phyloP scores from a whole-genome alignment of 2,113 vertebrate genomes.

The Brachirus orientalis region DNA sequence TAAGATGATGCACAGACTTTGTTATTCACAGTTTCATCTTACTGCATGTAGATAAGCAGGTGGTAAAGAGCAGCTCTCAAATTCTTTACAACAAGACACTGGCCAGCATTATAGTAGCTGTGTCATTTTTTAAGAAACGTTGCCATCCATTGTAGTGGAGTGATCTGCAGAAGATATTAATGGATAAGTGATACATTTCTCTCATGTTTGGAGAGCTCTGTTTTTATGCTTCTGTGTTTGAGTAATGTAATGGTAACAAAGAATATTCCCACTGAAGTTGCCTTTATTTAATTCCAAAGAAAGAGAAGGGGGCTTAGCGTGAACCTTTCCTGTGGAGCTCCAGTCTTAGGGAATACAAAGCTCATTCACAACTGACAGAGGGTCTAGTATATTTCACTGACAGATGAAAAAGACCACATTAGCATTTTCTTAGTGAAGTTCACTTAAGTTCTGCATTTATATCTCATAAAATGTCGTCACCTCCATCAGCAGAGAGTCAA shows the following conservation, averaged over 20 bases:
- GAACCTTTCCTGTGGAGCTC: slow-evolving; percentile 57
- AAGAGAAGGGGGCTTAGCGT: slow-evolving; percentile 59
- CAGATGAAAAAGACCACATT: slow-evolving; percentile 51
- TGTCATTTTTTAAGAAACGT: slow-evolving; percentile 4
- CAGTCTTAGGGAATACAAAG: slow-evolving; percentile 48
- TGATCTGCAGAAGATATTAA: background rate
- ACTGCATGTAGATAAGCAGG: too few relatives aligned
- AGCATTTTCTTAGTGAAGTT: slow-evolving; percentile 60
- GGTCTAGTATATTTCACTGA: slow-evolving; percentile 54
- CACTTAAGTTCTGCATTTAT: slow-evolving; percentile 49
- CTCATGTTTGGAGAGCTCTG: slow-evolving; percentile 7
- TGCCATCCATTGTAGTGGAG: background rate
- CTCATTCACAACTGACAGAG: slow-evolving; percentile 71
- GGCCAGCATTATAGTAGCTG: background rate
- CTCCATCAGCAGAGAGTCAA: slow-evolving; percentile 37
- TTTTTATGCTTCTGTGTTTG: slow-evolving; percentile 30
- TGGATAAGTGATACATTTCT: background rate
- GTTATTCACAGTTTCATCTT: too few relatives aligned
- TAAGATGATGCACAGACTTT: slow-evolving; percentile 21
- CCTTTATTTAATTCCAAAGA: slow-evolving; percentile 67
- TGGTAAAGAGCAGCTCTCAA: too few relatives aligned
- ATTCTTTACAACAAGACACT: slow-evolving; percentile 25
- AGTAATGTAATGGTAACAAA: slow-evolving; percentile 50
- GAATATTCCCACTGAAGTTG: slow-evolving; percentile 56
- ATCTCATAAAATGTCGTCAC: slow-evolving; percentile 43